These are phyloP conservation scores for Bufotes viridis DNA, from an alignment of 2,797 vertebrate genomes.

Conservation along the genomic window DNA sequence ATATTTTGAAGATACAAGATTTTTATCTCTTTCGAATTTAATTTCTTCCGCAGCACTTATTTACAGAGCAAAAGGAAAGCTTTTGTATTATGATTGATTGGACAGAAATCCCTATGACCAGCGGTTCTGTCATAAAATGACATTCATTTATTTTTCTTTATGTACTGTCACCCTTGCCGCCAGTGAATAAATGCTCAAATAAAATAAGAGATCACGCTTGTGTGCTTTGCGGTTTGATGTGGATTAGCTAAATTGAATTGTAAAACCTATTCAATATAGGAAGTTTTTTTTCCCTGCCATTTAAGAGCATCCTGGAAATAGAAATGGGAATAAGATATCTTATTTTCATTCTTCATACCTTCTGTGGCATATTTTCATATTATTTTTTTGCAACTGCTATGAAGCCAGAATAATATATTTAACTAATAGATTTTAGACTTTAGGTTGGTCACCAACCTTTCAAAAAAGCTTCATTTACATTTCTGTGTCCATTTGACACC, in stretches of 20 bases:
- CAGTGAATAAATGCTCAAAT: slow-evolving; percentile 56
- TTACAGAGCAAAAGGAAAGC: slow-evolving; percentile 31
- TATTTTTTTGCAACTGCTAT: neutral
- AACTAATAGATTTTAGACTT: neutral
- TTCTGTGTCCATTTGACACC: too few species aligned
- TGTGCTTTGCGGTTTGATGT: slow-evolving; percentile 32
- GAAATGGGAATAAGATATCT: slow-evolving; percentile 12
- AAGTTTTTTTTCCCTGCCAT: slow-evolving; percentile 4
- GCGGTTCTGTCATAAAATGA: slow-evolving; percentile 48
- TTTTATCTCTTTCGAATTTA: slow-evolving; percentile 30
- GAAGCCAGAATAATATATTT: neutral
- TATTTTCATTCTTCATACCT: slow-evolving; percentile 3
- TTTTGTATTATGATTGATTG: slow-evolving; percentile 60
- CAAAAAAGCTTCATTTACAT: too few species aligned
- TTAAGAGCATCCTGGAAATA: slow-evolving; percentile 22
- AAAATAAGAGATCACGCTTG: slow-evolving; percentile 44
- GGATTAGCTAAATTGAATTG: slow-evolving; percentile 60
- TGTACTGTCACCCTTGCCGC: slow-evolving; percentile 55
- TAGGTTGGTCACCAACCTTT: too few species aligned
- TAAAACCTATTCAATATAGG: slow-evolving; percentile 46
- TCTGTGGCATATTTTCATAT: slow-evolving; percentile 20
- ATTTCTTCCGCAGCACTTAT: slow-evolving; percentile 28
- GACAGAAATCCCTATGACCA: slow-evolving; percentile 51
- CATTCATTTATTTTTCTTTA: slow-evolving; percentile 60
- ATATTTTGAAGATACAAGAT: slow-evolving; percentile 41